Percentiles rank a stretch among this genome's conserved stretches.
phyloP scores from a whole-genome alignment of 1,140 invertebrate species.

The Grapholita molesta region DNA sequence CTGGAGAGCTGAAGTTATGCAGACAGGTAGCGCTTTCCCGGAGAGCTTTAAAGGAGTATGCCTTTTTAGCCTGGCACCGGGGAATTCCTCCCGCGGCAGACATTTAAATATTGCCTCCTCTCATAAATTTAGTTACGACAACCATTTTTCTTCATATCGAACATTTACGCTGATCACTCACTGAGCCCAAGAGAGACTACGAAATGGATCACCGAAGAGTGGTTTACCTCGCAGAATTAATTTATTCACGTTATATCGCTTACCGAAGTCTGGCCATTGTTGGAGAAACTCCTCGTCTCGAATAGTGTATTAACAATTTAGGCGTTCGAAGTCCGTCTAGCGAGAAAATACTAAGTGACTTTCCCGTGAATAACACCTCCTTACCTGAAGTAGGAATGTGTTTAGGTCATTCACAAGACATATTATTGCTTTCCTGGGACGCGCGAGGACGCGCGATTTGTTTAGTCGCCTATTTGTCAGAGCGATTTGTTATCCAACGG shows the following conservation, averaged over 20 bases:
- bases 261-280: slow-evolving; percentile 2
- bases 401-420: background rate
- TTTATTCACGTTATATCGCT: background rate
- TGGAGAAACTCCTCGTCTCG: slow-evolving; percentile 4
- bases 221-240: slow-evolving; percentile 9
- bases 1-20: slow-evolving; percentile 4
- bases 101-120: background rate
- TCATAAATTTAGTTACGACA: background rate
- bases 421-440: background rate
- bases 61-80: background rate
- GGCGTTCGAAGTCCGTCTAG: background rate
- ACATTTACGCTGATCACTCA: background rate
- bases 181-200: background rate
- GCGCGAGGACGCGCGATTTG: background rate
- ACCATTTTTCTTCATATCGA: background rate
- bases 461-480: background rate
- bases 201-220: background rate
- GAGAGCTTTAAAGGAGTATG: background rate
- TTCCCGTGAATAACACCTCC: background rate
- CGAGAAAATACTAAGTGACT: background rate
- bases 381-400: background rate
- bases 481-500: background rate
- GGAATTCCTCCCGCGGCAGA: background rate
- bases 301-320: slow-evolving; percentile 10
- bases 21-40: background rate